Evolutionary conservation across 2,797 vertebrate species (phyloP), one percentile per base, ranked within the genome.

Genomic region (Remorina albescens): DNA sequence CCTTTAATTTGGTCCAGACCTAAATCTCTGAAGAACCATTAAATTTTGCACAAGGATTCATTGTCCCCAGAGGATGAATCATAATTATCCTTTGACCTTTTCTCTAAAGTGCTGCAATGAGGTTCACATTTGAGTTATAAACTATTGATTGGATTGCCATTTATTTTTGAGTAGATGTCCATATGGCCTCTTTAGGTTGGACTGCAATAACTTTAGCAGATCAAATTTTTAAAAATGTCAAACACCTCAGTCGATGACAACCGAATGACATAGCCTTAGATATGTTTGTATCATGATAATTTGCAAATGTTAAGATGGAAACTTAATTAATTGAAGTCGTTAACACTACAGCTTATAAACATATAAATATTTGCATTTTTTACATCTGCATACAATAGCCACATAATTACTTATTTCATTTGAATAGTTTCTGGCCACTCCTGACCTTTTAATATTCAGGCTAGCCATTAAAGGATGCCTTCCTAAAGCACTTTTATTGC

Each of bases 81-180:
- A 15, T 28, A 64, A 64, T 39, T 21, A 50, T 13, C 32, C 5
- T 8, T 42, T 44, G 41, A 8, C 46, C 7, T 49, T 63, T 30
- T 16, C 34, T 62, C 60, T 6, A 30, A 3, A 23, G 34, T 4
- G 3, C 55, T 15, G 25, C 15, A 26, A 47, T 47, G 30, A 49
- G n/a, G 15, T 36, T 37, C 46, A 64, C 61, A 25, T 50, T 64
- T 37, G 16, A 37, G 16, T 64, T 32, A 50, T 25, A 49, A 37
- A 23, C 2, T 37, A 37, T 50, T 60, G 16, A 63, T 61, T 37
- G 8, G 6, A 49, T 23, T 34, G 8, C 32, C 46, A 50, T 16
- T 19, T 13, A 25, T 50, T 50, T 23, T 21, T 0, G 21, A 34
- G n/a, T 2, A 42, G 28, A n/a, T 8, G 8, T 21, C 56, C 36